phyloP scores from a whole-genome alignment of 1,140 invertebrate species.

The Alviniconcha marisindica region DNA sequence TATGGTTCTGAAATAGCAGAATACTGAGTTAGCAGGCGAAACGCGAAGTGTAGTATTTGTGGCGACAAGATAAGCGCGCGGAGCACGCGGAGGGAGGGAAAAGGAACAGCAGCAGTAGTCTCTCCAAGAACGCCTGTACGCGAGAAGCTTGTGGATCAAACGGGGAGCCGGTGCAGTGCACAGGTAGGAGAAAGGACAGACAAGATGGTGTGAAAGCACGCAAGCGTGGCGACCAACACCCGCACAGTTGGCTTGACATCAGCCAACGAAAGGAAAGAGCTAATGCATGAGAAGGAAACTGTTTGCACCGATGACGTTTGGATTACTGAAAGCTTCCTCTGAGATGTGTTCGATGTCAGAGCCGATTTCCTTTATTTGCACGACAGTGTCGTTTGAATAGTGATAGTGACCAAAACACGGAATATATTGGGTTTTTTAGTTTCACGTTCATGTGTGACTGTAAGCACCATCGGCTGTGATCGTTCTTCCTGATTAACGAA shows the following conservation, averaged over 20 bases:
- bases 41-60: neutral
- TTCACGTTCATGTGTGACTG: constrained; percentile 23
- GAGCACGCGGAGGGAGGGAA: constrained; percentile 9
- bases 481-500: neutral
- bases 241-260: constrained; percentile 7
- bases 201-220: constrained; percentile 39
- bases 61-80: neutral
- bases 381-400: neutral
- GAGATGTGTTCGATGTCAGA: neutral
- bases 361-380: constrained; percentile 8
- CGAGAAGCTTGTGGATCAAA: constrained; percentile 34
- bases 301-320: neutral
- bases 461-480: neutral
- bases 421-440: constrained; percentile 1
- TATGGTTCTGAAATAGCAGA: no score
- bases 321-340: constrained; percentile 12
- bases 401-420: constrained; percentile 9
- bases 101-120: constrained; percentile 27
- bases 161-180: constrained; percentile 27
- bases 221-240: constrained; percentile 17
- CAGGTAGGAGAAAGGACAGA: constrained; percentile 19
- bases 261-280: constrained; percentile 17
- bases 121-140: constrained; percentile 4
- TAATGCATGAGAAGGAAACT: neutral
- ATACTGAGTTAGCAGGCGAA: no score